A percentile compares a stretch with the other conserved stretches of the same genome.
Evolutionary conservation across 2,888 invertebrate genomes (phyloP).

Genomic region (Rhabditoides inermis): DNA sequence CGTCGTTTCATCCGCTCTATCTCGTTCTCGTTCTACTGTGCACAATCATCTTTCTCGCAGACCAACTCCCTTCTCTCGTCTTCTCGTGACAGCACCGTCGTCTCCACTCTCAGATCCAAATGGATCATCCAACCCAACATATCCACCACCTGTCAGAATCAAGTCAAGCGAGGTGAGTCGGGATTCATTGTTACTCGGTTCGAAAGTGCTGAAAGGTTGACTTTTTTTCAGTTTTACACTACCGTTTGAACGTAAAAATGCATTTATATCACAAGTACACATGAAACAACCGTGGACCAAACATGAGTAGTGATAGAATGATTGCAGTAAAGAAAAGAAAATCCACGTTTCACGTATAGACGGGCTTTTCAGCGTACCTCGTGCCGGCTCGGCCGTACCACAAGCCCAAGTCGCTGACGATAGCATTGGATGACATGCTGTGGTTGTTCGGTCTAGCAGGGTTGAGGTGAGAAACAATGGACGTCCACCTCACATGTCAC

Average conservation of each 20-base stretch:
- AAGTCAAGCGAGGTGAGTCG: too few relatives aligned
- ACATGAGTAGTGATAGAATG: too few relatives aligned
- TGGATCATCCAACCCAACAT: constrained; percentile 2
- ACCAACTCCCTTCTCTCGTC: constrained; percentile 13
- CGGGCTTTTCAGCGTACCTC: constrained; percentile 17
- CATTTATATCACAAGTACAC: too few relatives aligned
- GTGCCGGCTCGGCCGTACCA: constrained; percentile 15
- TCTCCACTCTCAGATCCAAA: neutral
- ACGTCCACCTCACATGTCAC: too few relatives aligned
- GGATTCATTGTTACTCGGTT: too few relatives aligned
- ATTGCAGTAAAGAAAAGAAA: too few relatives aligned
- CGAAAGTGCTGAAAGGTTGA: neutral
- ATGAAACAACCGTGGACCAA: too few relatives aligned
- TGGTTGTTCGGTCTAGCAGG: too few relatives aligned
- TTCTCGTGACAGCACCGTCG: constrained; percentile 6
- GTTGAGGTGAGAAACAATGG: too few relatives aligned
- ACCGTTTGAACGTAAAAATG: neutral
- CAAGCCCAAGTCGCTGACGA: constrained; percentile 20
- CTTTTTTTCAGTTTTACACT: neutral
- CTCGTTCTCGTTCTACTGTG: constrained; percentile 3
- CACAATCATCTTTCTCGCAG: too few relatives aligned
- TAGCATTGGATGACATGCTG: constrained; percentile 29
- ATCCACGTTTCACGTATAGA: too few relatives aligned
- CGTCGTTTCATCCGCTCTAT: constrained; percentile 1
- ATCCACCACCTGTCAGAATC: too few relatives aligned